Evolutionary conservation across 2,888 invertebrate species (phyloP), one percentile per base, ranked within the genome.

Genomic region (Acanthoscelides obtectus): DNA sequence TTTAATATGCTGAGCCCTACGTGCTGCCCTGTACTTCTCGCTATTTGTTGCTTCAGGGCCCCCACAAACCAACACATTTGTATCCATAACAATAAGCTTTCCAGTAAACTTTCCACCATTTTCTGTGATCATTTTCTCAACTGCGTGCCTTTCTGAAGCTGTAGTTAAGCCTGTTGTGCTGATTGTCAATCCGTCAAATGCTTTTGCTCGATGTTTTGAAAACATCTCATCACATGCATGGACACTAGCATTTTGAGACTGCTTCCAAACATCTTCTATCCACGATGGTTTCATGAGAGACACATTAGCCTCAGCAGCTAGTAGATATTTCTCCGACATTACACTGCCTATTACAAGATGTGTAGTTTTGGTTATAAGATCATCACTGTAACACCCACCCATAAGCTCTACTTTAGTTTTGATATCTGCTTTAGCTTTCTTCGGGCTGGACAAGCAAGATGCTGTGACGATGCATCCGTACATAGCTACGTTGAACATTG

Each of bases 401-500:
- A 95, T 94, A 86, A 90, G 91, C 73, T 90, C 88, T 0, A 94
- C 89, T 78, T 89, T 89, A 68, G 86, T 86, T 76, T 89, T 89
- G 2, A 94, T 86, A 22, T 87, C 85, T 65, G 89, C 87, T 89
- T 92, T 85, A 2, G 69, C 67, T 19, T 70, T 71, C 75, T 82
- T 84, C 79, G 78, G 86, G 85, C 75, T 72, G 72, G 80, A 76
- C 0, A 93, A 93, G 20, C 90, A 89, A 45, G 45, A 45, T 4
- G 45, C 45, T 2, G 92, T 91, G 22, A 95, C 86, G 5, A 91
- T 87, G 22, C 93, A 83, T 21, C 90, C 89, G 77, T 90, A 87
- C 96, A 97, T 95, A 0, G 95, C 93, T 69, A 94, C 89, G 22
- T 93, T 94, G 80, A 89, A 95, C 0, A 97, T 90, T 0, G 97